These are phyloP conservation scores for Phytoseiulus persimilis DNA, from an alignment of 2,888 invertebrate species.

Conservation along the genomic window DNA sequence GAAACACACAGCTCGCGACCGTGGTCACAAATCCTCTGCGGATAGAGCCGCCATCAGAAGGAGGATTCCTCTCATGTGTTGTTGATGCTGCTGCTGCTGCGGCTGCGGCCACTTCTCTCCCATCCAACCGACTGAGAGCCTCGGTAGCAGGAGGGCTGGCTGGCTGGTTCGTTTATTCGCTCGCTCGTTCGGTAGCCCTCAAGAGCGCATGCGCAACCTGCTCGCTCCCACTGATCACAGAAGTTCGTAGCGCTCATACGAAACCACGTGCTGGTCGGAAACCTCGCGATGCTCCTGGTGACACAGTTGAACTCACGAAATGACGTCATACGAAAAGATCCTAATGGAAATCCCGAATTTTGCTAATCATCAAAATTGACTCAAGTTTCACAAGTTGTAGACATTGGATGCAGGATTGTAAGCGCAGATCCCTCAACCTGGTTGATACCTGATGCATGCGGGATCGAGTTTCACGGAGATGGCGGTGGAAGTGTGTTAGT, in stretches of 20 bases:
- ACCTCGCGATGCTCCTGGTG: neutral
- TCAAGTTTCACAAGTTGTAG: too few species aligned
- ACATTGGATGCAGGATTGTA: too few species aligned
- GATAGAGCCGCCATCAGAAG: slow-evolving; percentile 5
- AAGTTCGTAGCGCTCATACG: neutral
- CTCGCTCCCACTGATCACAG: neutral
- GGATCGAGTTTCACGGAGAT: too few species aligned
- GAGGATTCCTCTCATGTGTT: neutral
- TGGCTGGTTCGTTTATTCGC: neutral
- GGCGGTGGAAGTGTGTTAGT: too few species aligned
- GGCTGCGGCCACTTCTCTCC: slow-evolving; percentile 5
- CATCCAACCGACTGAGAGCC: slow-evolving; percentile 5
- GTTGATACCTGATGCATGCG: too few species aligned
- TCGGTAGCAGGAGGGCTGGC: neutral
- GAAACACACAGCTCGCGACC: neutral
- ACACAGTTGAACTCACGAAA: neutral
- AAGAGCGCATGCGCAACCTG: neutral
- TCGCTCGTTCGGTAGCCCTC: neutral
- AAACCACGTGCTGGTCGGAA: neutral
- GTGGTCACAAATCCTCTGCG: neutral
- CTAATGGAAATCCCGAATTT: neutral
- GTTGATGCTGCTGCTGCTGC: neutral
- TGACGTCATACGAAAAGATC: neutral
- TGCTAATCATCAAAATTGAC: too few species aligned
- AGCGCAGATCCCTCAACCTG: too few species aligned